These are phyloP conservation scores for Vireo altiloquus DNA, from an alignment of 2,113 vertebrate species.

Conservation along the genomic window DNA sequence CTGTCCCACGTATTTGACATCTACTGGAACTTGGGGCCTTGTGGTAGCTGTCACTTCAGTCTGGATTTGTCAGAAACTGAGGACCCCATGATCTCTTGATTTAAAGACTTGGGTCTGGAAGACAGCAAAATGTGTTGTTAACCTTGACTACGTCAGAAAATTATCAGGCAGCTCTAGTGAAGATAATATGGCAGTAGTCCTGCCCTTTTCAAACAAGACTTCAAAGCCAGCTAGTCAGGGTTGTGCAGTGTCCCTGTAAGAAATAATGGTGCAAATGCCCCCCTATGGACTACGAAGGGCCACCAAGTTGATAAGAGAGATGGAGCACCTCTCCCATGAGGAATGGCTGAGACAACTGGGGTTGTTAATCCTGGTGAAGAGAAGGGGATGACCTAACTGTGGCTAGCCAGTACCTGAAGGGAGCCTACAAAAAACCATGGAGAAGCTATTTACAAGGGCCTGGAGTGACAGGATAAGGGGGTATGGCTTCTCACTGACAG, in stretches of 20 bases:
- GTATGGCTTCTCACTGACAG: not conserved
- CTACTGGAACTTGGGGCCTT: not conserved
- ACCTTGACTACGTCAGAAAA: not conserved
- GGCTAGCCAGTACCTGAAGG: not conserved
- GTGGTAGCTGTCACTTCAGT: not conserved
- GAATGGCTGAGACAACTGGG: not conserved
- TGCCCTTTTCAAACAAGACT: not conserved
- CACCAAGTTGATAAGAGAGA: not conserved
- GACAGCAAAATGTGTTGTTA: not conserved
- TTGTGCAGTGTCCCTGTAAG: not conserved
- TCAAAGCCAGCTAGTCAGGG: not conserved
- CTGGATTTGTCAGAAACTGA: not conserved
- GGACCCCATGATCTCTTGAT: not conserved
- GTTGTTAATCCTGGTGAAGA: not conserved
- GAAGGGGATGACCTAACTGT: not conserved
- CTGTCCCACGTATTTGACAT: not conserved
- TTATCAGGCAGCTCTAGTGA: not conserved
- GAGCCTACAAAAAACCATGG: not conserved
- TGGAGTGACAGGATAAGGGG: not conserved
- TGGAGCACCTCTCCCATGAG: not conserved
- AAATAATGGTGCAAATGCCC: not conserved
- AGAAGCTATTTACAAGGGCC: not conserved
- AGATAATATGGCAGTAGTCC: not conserved
- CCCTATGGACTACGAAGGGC: rapidly evolving
- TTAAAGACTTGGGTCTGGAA: not conserved